These are phyloP conservation scores for Baryphthengus martii DNA, from an alignment of 2,113 vertebrate genomes.

Conservation along the genomic window DNA sequence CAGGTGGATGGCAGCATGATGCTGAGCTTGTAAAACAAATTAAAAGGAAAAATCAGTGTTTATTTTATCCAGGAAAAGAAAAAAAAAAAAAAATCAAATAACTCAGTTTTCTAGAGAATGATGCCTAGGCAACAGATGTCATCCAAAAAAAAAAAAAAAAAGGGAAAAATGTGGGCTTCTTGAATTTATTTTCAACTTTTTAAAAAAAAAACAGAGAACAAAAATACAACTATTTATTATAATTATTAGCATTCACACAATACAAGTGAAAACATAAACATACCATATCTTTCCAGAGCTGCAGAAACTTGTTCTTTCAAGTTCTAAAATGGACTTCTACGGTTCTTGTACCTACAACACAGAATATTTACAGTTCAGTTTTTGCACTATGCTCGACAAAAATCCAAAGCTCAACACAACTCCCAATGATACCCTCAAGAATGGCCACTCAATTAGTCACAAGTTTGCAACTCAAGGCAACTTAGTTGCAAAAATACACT, in stretches of 20 bases:
- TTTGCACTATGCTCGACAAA: not conserved
- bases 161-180: not conserved
- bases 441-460: not conserved
- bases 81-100: not conserved
- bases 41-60: not conserved
- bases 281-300: constrained; percentile 76
- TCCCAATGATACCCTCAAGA: not conserved
- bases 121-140: not conserved
- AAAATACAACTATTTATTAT: not conserved
- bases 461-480: not conserved
- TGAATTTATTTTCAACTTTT: not conserved
- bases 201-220: not conserved
- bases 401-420: not conserved
- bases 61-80: not conserved
- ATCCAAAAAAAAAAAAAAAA: not conserved
- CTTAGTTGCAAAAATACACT: not conserved
- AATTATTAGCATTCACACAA: not conserved
- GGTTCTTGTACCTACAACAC: constrained; percentile 72
- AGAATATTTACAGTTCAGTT: constrained; percentile 67
- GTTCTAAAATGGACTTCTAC: constrained; percentile 62
- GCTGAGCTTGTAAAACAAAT: not conserved
- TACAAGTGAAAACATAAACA: constrained; percentile 47
- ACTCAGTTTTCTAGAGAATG: not conserved
- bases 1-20: not conserved
- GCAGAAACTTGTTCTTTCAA: constrained; percentile 63